Evolutionary conservation across 2,113 vertebrate genomes (phyloP), one percentile per base, ranked within the genome.

Genomic region (Acanthisitta chloris): DNA sequence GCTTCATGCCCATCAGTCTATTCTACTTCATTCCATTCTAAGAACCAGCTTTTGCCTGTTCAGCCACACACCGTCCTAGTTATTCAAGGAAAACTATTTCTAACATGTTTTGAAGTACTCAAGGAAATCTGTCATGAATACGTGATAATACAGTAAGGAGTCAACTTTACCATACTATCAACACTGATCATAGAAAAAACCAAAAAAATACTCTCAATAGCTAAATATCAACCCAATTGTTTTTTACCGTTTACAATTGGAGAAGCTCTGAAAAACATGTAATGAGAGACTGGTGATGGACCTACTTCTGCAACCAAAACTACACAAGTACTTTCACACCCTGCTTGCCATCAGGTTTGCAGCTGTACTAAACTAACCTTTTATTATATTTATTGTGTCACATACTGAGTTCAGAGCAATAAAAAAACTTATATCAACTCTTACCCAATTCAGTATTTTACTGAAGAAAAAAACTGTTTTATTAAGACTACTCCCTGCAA

Each of bases 391-490:
- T 9, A 58, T 54, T 62, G 55, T 34, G 26, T 46, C 62, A 62
- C 34, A 51, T 28, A 54, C 4, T 0, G 7, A n/a, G 23, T 29
- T 79, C 48, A 64, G n/a, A 90, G 4, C 31, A 74, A 76, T 45
- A 18, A 48, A 58, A 81, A 33, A 29, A 19, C 5, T 21, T 12
- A 38, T 0, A 0, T 38, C 58, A 94, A 20, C 28, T 48, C 16
- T 46, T 78, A 78, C 2, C 42, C 43, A 81, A 28, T 28, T 83
- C 73, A 73, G 43, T 9, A 59, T 59, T 94, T 71, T n/a, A 62
- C 5, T 51, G 15, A 81, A 61, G 42, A 81, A 58, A 46, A 38
- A 1, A 20, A 17, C 9, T 34, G 0, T 62, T 71, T 85, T 51
- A 48, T 73, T 82, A 81, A 46, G 8, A 57, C 17, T 87, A 49